Base-by-base conservation (phyloP, 2,888 invertebrate genomes). In the Andrena hattorfiana region DNA sequence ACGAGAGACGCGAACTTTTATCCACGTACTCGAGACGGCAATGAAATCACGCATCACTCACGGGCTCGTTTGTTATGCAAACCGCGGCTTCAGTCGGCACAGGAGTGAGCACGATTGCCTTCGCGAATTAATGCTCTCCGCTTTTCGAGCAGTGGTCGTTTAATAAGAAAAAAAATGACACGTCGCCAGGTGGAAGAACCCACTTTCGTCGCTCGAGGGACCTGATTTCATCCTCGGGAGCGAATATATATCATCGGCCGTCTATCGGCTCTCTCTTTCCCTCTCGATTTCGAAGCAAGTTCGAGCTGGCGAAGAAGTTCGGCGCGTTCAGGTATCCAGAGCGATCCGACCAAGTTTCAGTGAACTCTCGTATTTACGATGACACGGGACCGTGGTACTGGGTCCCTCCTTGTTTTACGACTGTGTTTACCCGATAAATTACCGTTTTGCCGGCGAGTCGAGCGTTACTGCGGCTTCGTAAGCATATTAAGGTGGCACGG, bases 401-500 rank as follows among this genome's bases (percentile, higher is more conserved):
- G 42, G 30, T 48, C 66, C 66, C 42, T 48, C 59, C 42, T 68
- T 62, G 80, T 77, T 87, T 87, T 87, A 82, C 77, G 84, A 69
- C 62, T 64, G 72, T 86, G 87, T 87, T 89, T 85, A 85, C 84
- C 84, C 85, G 83, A 86, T 89, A 81, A 88, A 83, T 85, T 84
- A 83, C 80, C 76, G 77, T 87, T 87, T 89, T 84, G 83, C 77
- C 85, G 83, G 71, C 74, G 77, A 77, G 62, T 78, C 32, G 69
- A 78, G 75, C 77, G 48, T 79, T 81, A 62, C 73, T 87, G 85
- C 54, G 84, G 78, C 75, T 87, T 81, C 81, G 77, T 85, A 79
- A 87, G 80, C 77, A 85, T 77, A 87, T 87, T 87, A 87, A 81
- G 72, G 60, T 71, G 20, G 30, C 59, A 64, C 35, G 63, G 59